phyloP scores from a whole-genome alignment of 2,888 invertebrate genomes.

The Melanostoma scalare region DNA sequence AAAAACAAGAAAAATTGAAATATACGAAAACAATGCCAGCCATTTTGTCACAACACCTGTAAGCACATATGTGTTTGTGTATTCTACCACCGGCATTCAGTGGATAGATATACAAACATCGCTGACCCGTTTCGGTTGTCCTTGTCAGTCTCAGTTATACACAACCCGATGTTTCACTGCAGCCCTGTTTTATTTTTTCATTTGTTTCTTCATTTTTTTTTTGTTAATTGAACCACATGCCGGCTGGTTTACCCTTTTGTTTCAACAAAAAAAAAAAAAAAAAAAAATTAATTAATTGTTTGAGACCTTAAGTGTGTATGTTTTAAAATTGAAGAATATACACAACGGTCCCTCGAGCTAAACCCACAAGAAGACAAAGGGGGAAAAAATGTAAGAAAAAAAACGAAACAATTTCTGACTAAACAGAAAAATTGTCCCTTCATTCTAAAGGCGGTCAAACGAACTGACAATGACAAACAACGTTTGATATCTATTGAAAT shows the following conservation, averaged over 20 bases:
- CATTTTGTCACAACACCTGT: not conserved
- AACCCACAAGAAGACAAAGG: not conserved
- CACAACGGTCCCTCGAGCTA: conserved; percentile 9
- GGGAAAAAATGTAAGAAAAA: conserved; percentile 36
- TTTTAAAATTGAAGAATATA: conserved; percentile 44
- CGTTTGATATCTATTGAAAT: conserved; percentile 69
- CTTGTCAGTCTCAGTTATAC: no score
- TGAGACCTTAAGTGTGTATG: not conserved
- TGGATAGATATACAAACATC: no score
- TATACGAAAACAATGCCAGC: not conserved
- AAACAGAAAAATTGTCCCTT: conserved; percentile 52
- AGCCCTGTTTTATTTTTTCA: no score
- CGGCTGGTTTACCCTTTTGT: not conserved
- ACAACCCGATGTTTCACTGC: no score
- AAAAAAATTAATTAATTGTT: conserved; percentile 21
- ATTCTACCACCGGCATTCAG: no score
- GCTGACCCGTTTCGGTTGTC: no score
- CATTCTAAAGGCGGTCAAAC: conserved; percentile 27
- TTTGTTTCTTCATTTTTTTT: not conserved
- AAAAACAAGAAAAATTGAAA: not conserved
- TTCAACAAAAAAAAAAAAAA: not conserved
- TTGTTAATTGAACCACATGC: not conserved
- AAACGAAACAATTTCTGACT: conserved; percentile 44
- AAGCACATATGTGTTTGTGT: no score
- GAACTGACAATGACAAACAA: conserved; percentile 70